Conservation (phyloP, 2,797 vertebrate genomes). For the Rhabdomys pumilio region DNA sequence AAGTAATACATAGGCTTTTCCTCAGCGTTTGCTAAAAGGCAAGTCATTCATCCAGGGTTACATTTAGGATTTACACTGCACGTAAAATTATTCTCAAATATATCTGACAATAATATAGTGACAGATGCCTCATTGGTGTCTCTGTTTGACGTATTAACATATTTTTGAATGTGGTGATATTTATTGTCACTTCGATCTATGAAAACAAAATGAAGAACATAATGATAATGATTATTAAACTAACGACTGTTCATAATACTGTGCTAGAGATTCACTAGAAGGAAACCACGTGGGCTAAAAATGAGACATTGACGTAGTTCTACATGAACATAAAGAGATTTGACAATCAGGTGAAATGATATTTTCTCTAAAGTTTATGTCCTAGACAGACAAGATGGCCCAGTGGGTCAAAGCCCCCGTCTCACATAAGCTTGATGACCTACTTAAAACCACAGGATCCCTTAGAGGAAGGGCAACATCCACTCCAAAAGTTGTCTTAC, state of each 20-base stretch:
- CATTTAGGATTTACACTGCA: conserved; percentile 78
- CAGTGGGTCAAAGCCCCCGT: neutral
- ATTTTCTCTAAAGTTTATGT: neutral
- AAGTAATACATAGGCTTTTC: conserved; percentile 66
- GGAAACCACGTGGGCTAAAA: conserved; percentile 34
- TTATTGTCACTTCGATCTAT: conserved; percentile 82
- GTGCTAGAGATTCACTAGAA: conserved; percentile 40
- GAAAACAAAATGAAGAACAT: conserved; percentile 69
- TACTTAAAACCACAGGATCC: neutral
- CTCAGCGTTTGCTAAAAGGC: conserved; percentile 66
- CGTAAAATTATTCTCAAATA: conserved; percentile 82
- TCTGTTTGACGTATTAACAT: conserved; percentile 80
- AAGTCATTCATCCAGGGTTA: conserved; percentile 79
- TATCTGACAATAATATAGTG: conserved; percentile 56
- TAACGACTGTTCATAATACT: conserved; percentile 62
- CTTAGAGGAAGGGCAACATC: neutral
- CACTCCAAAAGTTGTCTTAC: neutral
- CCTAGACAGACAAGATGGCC: too few relatives aligned
- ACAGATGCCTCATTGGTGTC: conserved; percentile 78
- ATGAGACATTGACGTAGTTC: conserved; percentile 5
- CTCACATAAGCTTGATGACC: too few relatives aligned
- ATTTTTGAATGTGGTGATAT: conserved; percentile 74
- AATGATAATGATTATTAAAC: conserved; percentile 79
- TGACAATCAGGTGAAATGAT: neutral
- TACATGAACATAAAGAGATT: neutral